A percentile compares a stretch with the other conserved stretches of the same genome.
phyloP scores from a whole-genome alignment of 2,888 invertebrate genomes.

The Dasysyrphus tricinctus region DNA sequence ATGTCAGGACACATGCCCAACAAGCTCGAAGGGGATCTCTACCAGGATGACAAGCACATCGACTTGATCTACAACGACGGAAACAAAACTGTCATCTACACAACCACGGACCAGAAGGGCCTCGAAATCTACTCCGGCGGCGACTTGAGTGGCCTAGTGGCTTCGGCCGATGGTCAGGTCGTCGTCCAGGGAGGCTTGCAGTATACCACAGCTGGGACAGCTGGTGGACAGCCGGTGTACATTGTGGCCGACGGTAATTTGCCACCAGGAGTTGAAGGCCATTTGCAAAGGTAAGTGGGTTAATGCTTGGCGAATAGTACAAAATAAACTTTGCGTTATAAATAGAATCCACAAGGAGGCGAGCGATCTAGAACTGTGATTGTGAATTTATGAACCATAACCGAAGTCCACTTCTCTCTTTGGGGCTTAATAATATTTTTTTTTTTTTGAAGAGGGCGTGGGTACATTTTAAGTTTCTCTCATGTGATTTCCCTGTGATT shows the following conservation, averaged over 20 bases:
- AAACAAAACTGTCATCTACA: conserved; percentile 93
- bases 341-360: conserved; percentile 56
- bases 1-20: conserved; percentile 80
- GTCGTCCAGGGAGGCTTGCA: conserved; percentile 83
- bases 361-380: conserved; percentile 47
- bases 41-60: conserved; percentile 85
- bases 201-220: conserved; percentile 81
- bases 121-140: conserved; percentile 87
- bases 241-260: conserved; percentile 82
- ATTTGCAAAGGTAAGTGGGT: conserved; percentile 82
- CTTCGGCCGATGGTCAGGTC: conserved; percentile 83
- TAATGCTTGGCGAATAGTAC: conserved; percentile 9
- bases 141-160: conserved; percentile 82
- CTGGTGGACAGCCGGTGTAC: conserved; percentile 83
- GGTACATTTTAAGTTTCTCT: conserved; percentile 63
- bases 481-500: conserved; percentile 59
- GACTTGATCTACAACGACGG: conserved; percentile 93
- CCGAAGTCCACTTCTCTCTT: conserved; percentile 29
- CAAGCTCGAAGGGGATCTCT: conserved; percentile 83
- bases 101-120: conserved; percentile 90
- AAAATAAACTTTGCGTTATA: conserved; percentile 39
- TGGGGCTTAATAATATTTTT: not conserved
- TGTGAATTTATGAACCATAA: conserved; percentile 73
- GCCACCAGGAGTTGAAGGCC: conserved; percentile 81
- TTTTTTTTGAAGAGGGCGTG: conserved; percentile 58